A percentile compares a stretch with the other conserved stretches of the same genome.
Evolutionary conservation across 2,888 invertebrate species (phyloP).

Genomic region (Drosophila buzzatii): DNA sequence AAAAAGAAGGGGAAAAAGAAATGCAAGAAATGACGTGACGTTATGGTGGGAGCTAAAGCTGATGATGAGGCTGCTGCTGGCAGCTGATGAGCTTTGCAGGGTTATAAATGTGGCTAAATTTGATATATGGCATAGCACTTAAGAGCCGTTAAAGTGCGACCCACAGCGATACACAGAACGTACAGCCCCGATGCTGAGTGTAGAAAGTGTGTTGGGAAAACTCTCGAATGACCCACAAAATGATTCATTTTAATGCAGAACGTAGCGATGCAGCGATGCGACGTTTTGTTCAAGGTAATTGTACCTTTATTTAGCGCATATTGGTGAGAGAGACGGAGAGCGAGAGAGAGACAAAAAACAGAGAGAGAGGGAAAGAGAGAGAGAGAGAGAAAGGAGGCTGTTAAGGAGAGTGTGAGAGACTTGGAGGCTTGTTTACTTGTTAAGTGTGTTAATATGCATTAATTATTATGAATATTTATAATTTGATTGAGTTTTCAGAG

Average conservation of each 20-base stretch:
- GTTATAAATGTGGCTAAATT: constrained; percentile 58
- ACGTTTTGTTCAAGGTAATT: not conserved
- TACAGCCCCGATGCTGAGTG: no score
- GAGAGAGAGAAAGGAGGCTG: not conserved
- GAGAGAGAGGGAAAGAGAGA: not conserved
- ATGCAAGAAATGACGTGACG: constrained; percentile 23
- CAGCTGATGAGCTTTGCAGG: constrained; percentile 26
- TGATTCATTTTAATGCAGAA: constrained; percentile 20
- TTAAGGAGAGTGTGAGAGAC: not conserved
- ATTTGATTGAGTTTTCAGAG: not conserved
- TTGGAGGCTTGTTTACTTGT: not conserved
- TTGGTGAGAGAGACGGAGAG: not conserved
- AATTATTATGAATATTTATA: not conserved
- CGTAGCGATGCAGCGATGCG: not conserved
- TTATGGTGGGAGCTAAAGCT: constrained; percentile 22
- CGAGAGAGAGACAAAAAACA: not conserved
- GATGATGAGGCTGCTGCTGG: constrained; percentile 17
- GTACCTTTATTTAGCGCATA: not conserved
- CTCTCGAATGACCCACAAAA: constrained; percentile 30
- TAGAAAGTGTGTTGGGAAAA: constrained; percentile 29
- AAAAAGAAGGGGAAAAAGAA: constrained; percentile 8
- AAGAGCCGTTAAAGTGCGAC: constrained; percentile 26
- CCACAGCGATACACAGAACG: not conserved
- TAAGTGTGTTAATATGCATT: not conserved
- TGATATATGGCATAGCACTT: constrained; percentile 44